A percentile compares a stretch with the other conserved stretches of the same genome.
Conservation (phyloP, 92 coral and sea anemone species). For the Pocillopora meandrina region DNA sequence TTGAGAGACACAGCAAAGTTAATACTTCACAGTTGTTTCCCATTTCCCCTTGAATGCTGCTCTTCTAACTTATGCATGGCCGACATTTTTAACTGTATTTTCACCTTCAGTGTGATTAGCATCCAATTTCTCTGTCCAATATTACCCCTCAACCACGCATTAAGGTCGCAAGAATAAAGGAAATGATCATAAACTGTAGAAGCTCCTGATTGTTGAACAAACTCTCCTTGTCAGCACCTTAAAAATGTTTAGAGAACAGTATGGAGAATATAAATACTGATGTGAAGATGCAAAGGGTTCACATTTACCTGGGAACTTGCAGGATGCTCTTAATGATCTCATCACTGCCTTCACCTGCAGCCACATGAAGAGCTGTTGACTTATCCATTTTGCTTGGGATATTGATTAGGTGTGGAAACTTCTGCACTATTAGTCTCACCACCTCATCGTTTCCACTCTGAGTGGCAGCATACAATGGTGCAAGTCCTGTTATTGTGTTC, state of each 20-base stretch:
- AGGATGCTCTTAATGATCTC: slow-evolving; percentile 73
- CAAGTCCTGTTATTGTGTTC: slow-evolving; percentile 84
- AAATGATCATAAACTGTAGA: too few species aligned
- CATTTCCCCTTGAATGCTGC: too few species aligned
- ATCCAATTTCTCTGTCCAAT: too few species aligned
- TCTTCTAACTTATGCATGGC: background rate
- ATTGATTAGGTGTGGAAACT: slow-evolving; percentile 76
- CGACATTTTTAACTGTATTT: background rate
- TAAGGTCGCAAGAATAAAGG: too few species aligned
- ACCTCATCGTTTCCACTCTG: slow-evolving; percentile 77
- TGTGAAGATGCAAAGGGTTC: too few species aligned
- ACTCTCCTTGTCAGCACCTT: too few species aligned
- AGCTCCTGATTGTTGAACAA: too few species aligned
- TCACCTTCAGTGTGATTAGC: too few species aligned
- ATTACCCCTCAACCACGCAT: too few species aligned
- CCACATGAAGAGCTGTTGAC: slow-evolving; percentile 86
- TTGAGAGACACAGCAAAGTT: background rate
- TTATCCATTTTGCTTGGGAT: slow-evolving; percentile 79
- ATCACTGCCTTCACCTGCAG: slow-evolving; percentile 81
- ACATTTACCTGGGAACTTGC: slow-evolving; percentile 82
- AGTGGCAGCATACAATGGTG: slow-evolving; percentile 94
- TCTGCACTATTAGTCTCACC: slow-evolving; percentile 69
- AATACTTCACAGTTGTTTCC: background rate
- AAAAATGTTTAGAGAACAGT: too few species aligned
- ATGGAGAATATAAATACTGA: too few species aligned